phyloP scores from a whole-genome alignment of 2,888 invertebrate species.

The Lysandra coridon region DNA sequence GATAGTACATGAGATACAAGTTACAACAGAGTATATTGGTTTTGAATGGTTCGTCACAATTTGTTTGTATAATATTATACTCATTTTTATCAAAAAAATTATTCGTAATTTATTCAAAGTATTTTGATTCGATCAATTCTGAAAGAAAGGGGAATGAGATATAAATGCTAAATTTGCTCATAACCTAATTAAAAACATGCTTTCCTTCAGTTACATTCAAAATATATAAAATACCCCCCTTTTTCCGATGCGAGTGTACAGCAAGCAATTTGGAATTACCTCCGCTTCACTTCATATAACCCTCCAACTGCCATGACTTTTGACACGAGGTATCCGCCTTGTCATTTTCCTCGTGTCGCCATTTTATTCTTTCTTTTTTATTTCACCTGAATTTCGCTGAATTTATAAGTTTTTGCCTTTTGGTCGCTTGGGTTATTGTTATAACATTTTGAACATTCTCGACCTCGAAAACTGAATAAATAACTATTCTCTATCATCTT shows the following conservation, averaged over 20 bases:
- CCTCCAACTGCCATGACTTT: conserved; percentile 45
- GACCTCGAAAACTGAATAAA: neutral
- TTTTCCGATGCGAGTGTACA: conserved; percentile 35
- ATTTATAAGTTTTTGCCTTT: conserved; percentile 7
- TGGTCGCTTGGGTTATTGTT: neutral
- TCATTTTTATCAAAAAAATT: too few species aligned
- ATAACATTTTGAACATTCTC: neutral
- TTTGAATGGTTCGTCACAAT: too few species aligned
- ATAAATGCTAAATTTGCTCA: too few species aligned
- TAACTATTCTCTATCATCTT: too few species aligned
- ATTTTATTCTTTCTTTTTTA: conserved; percentile 42
- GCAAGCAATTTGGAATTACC: conserved; percentile 65
- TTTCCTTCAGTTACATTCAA: neutral
- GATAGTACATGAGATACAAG: too few species aligned
- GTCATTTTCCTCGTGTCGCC: conserved; percentile 47
- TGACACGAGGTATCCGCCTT: conserved; percentile 49
- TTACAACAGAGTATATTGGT: too few species aligned
- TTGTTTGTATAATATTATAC: too few species aligned
- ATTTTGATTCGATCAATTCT: too few species aligned
- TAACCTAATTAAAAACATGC: too few species aligned
- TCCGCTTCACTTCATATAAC: conserved; percentile 52
- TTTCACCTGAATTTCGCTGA: conserved; percentile 35
- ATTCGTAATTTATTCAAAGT: too few species aligned
- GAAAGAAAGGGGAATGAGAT: too few species aligned
- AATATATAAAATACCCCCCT: neutral